Evolutionary conservation across 2,888 invertebrate genomes (phyloP), one percentile per base, ranked within the genome.

Genomic region (Andrena bicolor): DNA sequence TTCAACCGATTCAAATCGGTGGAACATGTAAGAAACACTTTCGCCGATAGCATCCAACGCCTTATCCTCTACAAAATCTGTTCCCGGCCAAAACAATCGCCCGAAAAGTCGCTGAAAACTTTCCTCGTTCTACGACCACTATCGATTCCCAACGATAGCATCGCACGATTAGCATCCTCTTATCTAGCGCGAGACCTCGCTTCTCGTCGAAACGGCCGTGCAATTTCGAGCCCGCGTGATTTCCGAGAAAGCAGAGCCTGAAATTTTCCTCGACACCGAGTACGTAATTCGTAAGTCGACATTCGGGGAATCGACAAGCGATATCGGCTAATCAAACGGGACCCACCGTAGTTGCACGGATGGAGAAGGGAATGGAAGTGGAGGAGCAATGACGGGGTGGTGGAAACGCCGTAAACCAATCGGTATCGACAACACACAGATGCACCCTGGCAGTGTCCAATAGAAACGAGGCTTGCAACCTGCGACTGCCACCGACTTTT

Each of bases 341-440:
- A 77, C 35, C 51, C 23, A 61, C 30, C 56, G 30, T 49, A 28
- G 60, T n/a, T 23, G 16, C 8, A 49, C 23, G 35, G 48, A 56
- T 53, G 72, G 53, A 68, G n/a, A 60, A 76, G 28, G 49, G 63
- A 48, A 74, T 58, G 30, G 73, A 26, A 41, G 26, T 20, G 20
- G 23, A 7, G 71, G 23, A 23, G 30, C 58, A 35, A 73, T 69
- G 74, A 75, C n/a, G 60, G 60, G 70, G 58, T 16, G 82, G 72
- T 66, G 72, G 51, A 84, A 83, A 77, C 64, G 41, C 76, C 65
- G 80, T 86, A 85, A 89, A 86, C 82, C 83, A 89, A 90, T 90
- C 66, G 35, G 79, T 78, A 85, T 79, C 49, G 76, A 28, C 53
- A 66, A 58, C 65, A 64, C 53, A 23, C 53, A 30, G 48, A 48